Conservation (phyloP, 2,113 vertebrate genomes). For the Stictonetta naevosa region DNA sequence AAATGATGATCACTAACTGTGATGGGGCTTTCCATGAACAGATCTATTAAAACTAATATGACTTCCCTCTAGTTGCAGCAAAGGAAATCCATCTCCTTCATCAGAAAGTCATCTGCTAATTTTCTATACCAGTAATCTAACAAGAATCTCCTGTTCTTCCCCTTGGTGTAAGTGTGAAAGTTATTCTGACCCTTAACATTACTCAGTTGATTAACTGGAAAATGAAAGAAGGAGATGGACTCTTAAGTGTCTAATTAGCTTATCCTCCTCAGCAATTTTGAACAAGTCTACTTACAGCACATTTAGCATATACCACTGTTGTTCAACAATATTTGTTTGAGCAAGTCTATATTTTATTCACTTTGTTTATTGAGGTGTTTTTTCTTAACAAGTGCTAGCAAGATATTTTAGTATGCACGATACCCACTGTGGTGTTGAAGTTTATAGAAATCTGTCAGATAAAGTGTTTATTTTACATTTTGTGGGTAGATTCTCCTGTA, state of each 20-base stretch:
- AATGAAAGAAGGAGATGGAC: background rate
- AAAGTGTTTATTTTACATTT: background rate
- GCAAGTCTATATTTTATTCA: background rate
- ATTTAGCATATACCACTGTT: background rate
- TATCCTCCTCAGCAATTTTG: background rate
- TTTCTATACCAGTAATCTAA: background rate
- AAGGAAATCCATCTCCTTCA: slow-evolving; percentile 23
- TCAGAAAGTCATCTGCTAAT: slow-evolving; percentile 10
- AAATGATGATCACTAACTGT: slow-evolving; percentile 29
- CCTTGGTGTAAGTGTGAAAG: background rate
- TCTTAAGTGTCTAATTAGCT: slow-evolving; percentile 11
- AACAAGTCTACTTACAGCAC: background rate
- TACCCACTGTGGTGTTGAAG: background rate
- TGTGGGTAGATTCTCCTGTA: background rate
- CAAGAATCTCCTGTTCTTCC: background rate
- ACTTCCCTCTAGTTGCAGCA: background rate
- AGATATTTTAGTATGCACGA: background rate
- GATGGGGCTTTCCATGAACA: background rate
- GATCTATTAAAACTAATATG: slow-evolving; percentile 8
- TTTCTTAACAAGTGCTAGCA: background rate
- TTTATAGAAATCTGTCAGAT: background rate
- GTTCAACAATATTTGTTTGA: background rate
- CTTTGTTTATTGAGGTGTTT: background rate
- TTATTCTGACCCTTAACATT: background rate
- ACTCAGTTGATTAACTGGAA: slow-evolving; percentile 6